phyloP scores from a whole-genome alignment of 2,797 vertebrate species.

The Selene dorsalis region DNA sequence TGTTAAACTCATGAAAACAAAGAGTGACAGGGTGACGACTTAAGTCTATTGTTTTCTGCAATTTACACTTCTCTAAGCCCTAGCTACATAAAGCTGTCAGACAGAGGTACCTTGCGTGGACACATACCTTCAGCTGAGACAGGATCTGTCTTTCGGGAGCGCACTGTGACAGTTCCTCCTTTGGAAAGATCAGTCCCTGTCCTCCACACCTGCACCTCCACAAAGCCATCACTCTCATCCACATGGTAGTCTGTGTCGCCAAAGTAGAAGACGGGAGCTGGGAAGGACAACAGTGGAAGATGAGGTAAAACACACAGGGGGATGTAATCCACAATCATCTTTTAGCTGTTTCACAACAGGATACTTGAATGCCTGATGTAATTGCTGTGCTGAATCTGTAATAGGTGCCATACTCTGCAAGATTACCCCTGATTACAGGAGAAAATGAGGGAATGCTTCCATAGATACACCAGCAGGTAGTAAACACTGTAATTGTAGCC shows the following conservation, averaged over 20 bases:
- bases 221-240: conserved; percentile 90
- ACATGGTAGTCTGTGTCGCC: conserved; percentile 87
- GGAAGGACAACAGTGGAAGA: conserved; percentile 33
- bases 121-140: conserved; percentile 90
- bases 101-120: conserved; percentile 30
- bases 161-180: conserved; percentile 89
- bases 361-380: conserved; percentile 55
- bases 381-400: conserved; percentile 67
- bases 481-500: conserved; percentile 56
- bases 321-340: conserved; percentile 51
- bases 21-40: conserved; percentile 56
- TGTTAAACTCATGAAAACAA: conserved; percentile 62
- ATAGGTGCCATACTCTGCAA: conserved; percentile 44
- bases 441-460: conserved; percentile 46
- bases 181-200: conserved; percentile 92
- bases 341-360: conserved; percentile 54
- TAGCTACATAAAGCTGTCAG: conserved; percentile 46
- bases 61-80: conserved; percentile 57
- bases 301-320: conserved; percentile 21
- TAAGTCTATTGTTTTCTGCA: conserved; percentile 60
- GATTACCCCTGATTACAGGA: conserved; percentile 73
- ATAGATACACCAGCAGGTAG: conserved; percentile 57
- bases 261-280: conserved; percentile 91
- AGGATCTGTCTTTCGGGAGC: conserved; percentile 91
- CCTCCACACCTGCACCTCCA: conserved; percentile 92